Evolutionary conservation across 2,113 vertebrate species (phyloP), one percentile per base, ranked within the genome.

Genomic region (Perca flavescens): DNA sequence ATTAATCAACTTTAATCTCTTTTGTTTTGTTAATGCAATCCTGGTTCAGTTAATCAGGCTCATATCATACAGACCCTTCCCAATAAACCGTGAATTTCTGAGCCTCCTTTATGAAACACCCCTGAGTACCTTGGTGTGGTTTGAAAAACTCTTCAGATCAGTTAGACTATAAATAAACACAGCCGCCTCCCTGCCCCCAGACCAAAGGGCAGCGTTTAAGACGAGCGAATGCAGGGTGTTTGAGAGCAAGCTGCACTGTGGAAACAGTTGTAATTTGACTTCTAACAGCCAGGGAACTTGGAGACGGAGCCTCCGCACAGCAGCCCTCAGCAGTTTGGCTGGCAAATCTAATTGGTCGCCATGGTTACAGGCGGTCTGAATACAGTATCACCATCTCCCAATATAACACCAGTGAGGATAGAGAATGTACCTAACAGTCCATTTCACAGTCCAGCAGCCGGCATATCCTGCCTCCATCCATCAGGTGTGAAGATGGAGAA

Each of bases 321-420:
- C 86, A 72, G 79, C 77, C 47, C 79, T 83, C 79, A 31, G 80
- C 86, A 53, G 57, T 84, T 73, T 83, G 82, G 68, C 85, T 89
- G 78, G 79, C 80, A 82, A 85, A 86, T 89, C 65, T 57, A 86
- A 88, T 85, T 50, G 90, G 87, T 94, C 81, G 1, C 92, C 85
- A 90, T 92, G 91, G 90, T 86, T 88, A 92, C 89, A 16, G 76
- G 82, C 76, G 17, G 52, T 81, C 67, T 80, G 60, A 81, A 82
- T 68, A 60, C 77, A 76, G 72, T 34, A 60, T 61, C 63, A 8
- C 63, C 60, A 17, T 82, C 74, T 83, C 82, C 56, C 12, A 31
- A 46, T 79, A 66, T 81, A 79, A 79, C 56, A 71, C 22, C 3
- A 79, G 74, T 4, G 75, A 81, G 69, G 47, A 70, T 43, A 49